phyloP scores from a whole-genome alignment of 2,113 vertebrate genomes.

The Gopherus flavomarginatus region DNA sequence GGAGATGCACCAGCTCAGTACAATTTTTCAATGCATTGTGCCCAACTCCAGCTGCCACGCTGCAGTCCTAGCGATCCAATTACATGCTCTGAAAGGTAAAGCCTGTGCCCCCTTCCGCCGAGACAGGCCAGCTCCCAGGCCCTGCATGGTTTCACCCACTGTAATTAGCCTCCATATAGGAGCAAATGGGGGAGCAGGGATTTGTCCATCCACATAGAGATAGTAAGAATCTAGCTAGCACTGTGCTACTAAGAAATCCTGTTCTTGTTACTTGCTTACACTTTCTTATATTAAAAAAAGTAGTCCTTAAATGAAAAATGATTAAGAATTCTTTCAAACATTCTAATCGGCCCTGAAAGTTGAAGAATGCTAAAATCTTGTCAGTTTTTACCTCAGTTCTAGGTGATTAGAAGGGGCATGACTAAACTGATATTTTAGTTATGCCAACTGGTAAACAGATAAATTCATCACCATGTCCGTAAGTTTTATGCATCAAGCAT shows the following conservation, averaged over 20 bases:
- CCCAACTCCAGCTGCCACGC: not conserved
- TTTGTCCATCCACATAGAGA: not conserved
- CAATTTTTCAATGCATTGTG: not conserved
- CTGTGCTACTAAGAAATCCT: not conserved
- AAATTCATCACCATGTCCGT: too few relatives aligned
- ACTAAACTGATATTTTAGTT: not conserved
- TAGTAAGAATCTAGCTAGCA: rapidly evolving
- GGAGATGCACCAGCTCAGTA: rapidly evolving
- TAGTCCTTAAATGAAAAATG: rapidly evolving
- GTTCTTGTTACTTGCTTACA: not conserved
- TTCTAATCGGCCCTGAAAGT: not conserved
- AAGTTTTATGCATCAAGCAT: too few relatives aligned
- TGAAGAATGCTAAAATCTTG: not conserved
- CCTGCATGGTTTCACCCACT: slow-evolving; percentile 5
- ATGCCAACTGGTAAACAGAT: too few relatives aligned
- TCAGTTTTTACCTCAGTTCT: not conserved
- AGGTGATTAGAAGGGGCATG: not conserved
- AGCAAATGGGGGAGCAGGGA: not conserved
- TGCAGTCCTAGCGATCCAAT: not conserved
- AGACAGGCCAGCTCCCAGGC: not conserved
- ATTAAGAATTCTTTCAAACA: not conserved
- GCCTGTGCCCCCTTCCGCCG: not conserved
- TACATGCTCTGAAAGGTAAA: not conserved
- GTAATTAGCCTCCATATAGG: not conserved
- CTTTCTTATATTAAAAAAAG: not conserved